Conservation (phyloP, 1,140 invertebrate genomes). For the Plodia interpunctella region DNA sequence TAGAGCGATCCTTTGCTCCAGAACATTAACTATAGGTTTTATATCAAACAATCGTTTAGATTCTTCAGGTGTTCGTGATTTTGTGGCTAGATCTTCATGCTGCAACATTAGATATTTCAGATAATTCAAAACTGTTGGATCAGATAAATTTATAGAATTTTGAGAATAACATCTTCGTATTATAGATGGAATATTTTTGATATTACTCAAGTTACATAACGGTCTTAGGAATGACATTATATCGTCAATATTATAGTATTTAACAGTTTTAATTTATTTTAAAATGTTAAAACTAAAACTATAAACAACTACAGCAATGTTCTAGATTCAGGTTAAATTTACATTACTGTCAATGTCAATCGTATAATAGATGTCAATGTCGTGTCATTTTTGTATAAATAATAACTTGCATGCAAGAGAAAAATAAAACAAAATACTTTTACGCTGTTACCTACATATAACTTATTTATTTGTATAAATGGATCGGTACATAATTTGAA, state of each 20-base stretch:
- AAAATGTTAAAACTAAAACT: too few species aligned
- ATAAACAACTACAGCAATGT: too few species aligned
- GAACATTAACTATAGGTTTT: conserved; percentile 54
- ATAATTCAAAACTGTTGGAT: conserved; percentile 56
- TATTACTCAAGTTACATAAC: conserved; percentile 25
- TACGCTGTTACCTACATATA: too few species aligned
- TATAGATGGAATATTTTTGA: conserved; percentile 25
- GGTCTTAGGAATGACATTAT: conserved; percentile 27
- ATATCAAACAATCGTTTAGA: conserved; percentile 50
- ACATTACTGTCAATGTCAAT: neutral
- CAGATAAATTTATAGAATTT: conserved; percentile 53
- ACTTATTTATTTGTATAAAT: too few species aligned
- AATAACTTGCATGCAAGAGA: too few species aligned
- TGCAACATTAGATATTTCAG: conserved; percentile 58
- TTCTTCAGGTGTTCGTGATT: conserved; percentile 43
- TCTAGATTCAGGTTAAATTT: neutral
- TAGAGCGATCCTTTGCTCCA: conserved; percentile 58
- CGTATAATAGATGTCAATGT: neutral
- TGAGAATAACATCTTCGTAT: conserved; percentile 44
- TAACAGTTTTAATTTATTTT: neutral
- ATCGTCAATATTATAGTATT: conserved; percentile 42
- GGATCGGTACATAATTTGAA: too few species aligned
- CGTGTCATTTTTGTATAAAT: too few species aligned
- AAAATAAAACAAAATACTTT: too few species aligned
- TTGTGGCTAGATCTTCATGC: conserved; percentile 49